phyloP scores from a whole-genome alignment of 2,888 invertebrate species.

The Torymus auratus region DNA sequence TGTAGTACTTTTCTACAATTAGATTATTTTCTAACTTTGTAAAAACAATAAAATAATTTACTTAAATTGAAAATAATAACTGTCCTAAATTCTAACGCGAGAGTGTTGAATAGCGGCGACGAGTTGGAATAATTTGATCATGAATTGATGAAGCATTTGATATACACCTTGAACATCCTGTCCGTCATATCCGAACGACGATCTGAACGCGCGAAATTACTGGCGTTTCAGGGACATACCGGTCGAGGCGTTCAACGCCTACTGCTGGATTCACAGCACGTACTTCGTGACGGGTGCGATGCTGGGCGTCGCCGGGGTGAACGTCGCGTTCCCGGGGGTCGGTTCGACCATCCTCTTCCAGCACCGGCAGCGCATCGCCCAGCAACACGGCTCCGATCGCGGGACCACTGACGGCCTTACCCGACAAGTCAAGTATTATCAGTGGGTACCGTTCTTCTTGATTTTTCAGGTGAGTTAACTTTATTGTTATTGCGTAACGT shows the following conservation, averaged over 20 bases:
- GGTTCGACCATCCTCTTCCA: slow-evolving; percentile 78
- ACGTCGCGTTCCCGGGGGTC: slow-evolving; percentile 88
- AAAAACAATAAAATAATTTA: too few species aligned
- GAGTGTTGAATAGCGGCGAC: too few species aligned
- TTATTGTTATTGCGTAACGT: not conserved
- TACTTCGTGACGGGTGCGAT: slow-evolving; percentile 92
- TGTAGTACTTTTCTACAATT: too few species aligned
- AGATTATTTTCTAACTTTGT: too few species aligned
- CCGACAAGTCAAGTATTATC: slow-evolving; percentile 93
- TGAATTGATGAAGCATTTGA: too few species aligned
- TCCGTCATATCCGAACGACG: not conserved
- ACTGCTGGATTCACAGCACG: slow-evolving; percentile 97
- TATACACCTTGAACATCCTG: not conserved
- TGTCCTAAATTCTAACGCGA: too few species aligned
- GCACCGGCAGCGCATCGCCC: slow-evolving; percentile 80
- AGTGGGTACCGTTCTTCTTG: slow-evolving; percentile 98
- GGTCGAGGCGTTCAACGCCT: slow-evolving; percentile 94
- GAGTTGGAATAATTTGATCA: too few species aligned
- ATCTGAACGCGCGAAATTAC: not conserved
- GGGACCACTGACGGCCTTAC: slow-evolving; percentile 14
- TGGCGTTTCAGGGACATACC: slow-evolving; percentile 85
- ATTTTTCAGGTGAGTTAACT: slow-evolving; percentile 90
- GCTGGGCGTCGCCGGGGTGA: slow-evolving; percentile 86
- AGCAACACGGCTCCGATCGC: slow-evolving; percentile 20
- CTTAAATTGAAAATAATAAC: too few species aligned